Percentiles rank a stretch among this genome's conserved stretches.
These are phyloP conservation scores for Digitonthophagus gazella DNA, from an alignment of 2,888 invertebrate genomes.

Conservation along the genomic window DNA sequence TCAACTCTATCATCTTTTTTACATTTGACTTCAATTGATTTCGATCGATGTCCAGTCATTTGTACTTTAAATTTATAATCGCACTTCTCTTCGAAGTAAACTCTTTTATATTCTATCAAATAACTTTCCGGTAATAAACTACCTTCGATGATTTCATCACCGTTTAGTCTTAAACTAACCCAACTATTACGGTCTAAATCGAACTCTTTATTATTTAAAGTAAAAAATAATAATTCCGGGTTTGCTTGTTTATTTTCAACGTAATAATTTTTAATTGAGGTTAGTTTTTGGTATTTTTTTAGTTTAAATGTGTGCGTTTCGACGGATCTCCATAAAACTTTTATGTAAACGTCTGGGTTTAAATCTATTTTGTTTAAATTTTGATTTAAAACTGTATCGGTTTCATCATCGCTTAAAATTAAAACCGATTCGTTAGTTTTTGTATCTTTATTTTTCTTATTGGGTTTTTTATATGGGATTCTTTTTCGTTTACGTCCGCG, in stretches of 20 bases:
- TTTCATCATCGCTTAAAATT: slow-evolving; percentile 17
- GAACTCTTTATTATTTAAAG: slow-evolving; percentile 21
- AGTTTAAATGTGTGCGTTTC: slow-evolving; percentile 22
- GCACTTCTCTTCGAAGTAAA: neutral
- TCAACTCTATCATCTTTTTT: slow-evolving; percentile 24
- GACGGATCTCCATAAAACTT: slow-evolving; percentile 22
- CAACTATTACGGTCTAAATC: slow-evolving; percentile 20
- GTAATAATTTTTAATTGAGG: slow-evolving; percentile 20
- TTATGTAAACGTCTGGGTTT: slow-evolving; percentile 23
- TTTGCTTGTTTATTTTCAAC: slow-evolving; percentile 18
- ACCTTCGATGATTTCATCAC: slow-evolving; percentile 21
- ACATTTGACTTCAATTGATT: slow-evolving; percentile 17
- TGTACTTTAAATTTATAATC: slow-evolving; percentile 22
- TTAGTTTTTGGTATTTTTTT: slow-evolving; percentile 22
- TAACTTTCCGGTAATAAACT: slow-evolving; percentile 24
- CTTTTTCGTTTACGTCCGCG: neutral
- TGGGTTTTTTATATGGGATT: neutral
- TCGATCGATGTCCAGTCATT: slow-evolving; percentile 1
- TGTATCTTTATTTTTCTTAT: neutral
- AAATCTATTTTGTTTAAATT: slow-evolving; percentile 14
- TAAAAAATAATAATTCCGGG: slow-evolving; percentile 24
- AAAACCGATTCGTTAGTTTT: neutral
- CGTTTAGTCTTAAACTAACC: slow-evolving; percentile 22
- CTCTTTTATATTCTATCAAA: neutral
- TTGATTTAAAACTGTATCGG: neutral